A percentile compares a stretch with the other conserved stretches of the same genome.
Conservation (phyloP, 2,888 invertebrate species). For the Lamproptera curius region DNA sequence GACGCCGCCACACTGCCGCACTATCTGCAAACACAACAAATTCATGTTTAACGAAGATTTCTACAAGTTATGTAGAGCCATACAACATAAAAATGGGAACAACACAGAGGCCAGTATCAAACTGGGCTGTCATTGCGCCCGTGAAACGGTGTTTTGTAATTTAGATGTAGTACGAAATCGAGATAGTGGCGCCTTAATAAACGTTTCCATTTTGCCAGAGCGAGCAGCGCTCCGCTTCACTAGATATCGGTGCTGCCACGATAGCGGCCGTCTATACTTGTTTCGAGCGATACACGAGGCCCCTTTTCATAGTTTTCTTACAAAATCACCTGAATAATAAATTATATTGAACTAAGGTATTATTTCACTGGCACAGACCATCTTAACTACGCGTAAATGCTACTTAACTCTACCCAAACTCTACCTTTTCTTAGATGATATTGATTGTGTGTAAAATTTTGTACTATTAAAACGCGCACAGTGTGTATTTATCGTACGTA, state of each 20-base stretch:
- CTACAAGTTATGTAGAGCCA: too few species aligned
- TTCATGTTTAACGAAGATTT: constrained; percentile 8
- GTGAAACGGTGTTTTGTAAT: constrained; percentile 25
- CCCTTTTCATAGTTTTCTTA: constrained; percentile 24
- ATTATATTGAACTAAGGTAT: constrained; percentile 2
- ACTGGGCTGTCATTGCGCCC: constrained; percentile 6
- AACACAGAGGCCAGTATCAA: constrained; percentile 9
- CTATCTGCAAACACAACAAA: constrained; percentile 54
- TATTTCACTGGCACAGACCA: too few species aligned
- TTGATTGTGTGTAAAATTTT: too few species aligned
- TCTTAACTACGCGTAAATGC: too few species aligned
- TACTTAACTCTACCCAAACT: too few species aligned
- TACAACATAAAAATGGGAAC: too few species aligned
- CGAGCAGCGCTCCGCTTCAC: constrained; percentile 50
- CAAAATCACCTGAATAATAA: constrained; percentile 17
- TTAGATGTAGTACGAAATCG: constrained; percentile 39
- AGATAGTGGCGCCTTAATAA: constrained; percentile 36
- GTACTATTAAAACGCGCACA: too few species aligned
- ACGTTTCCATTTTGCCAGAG: constrained; percentile 40
- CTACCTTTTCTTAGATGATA: too few species aligned
- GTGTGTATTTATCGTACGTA: background rate
- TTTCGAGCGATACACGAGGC: constrained; percentile 24
- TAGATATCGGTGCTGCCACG: constrained; percentile 50
- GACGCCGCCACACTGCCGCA: constrained; percentile 73
- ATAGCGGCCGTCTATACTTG: constrained; percentile 20